Conservation (phyloP, 2,888 invertebrate genomes). For the Oscheius sp. region DNA sequence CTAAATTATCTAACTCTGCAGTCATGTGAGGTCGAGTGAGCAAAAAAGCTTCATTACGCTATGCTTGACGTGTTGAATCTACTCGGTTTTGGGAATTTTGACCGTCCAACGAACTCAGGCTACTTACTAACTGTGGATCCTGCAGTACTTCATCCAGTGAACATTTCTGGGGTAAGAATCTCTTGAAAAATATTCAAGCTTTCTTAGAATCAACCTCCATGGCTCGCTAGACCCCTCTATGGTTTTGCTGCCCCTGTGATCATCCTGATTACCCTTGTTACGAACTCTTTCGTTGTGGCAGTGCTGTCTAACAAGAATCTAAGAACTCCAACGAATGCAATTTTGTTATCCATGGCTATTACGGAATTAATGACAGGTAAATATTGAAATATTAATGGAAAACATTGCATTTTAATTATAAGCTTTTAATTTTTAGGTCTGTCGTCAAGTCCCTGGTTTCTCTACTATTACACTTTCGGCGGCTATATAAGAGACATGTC, state of each 20-base stretch:
- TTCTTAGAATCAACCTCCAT: conserved; percentile 32
- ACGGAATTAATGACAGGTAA: conserved; percentile 47
- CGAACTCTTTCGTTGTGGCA: conserved; percentile 47
- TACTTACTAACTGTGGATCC: not conserved
- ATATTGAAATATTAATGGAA: not conserved
- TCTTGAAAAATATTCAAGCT: not conserved
- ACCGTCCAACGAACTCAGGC: not conserved
- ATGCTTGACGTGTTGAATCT: conserved; percentile 26
- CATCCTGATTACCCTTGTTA: conserved; percentile 44
- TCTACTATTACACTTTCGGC: conserved; percentile 51
- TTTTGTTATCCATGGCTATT: conserved; percentile 53
- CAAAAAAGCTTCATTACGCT: not conserved
- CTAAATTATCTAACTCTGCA: no score
- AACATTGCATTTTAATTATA: not conserved
- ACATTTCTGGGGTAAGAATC: conserved; percentile 23
- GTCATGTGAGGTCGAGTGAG: not conserved
- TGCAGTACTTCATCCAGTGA: not conserved
- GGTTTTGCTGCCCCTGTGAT: conserved; percentile 44
- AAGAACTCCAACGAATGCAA: conserved; percentile 50
- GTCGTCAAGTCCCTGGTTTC: conserved; percentile 44
- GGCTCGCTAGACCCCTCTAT: conserved; percentile 40
- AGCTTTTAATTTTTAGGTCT: conserved; percentile 33
- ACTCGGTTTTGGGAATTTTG: conserved; percentile 16
- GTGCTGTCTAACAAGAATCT: conserved; percentile 45
- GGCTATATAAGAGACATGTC: conserved; percentile 26